A percentile compares a stretch with the other conserved stretches of the same genome.
Conservation (phyloP, 2,113 vertebrate species). For the Pogona vitticeps region DNA sequence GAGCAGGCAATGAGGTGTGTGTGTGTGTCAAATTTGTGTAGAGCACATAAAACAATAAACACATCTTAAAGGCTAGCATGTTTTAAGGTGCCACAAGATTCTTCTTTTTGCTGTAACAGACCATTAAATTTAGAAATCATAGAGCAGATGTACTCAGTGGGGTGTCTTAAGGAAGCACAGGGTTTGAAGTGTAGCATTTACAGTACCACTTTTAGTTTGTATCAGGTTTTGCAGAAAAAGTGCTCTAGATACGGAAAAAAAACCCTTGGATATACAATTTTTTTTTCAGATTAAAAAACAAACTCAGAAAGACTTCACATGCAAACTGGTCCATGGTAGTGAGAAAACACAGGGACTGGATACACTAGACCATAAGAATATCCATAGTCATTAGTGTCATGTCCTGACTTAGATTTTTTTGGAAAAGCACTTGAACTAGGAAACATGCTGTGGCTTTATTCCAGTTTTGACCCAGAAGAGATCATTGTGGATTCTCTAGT, state of each 20-base stretch:
- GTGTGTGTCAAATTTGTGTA: neutral
- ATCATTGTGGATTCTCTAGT: neutral
- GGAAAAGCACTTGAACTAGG: neutral
- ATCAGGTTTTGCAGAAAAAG: neutral
- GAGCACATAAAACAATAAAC: neutral
- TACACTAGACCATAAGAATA: neutral
- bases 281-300: neutral
- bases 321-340: neutral
- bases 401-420: neutral
- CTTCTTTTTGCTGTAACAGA: no score
- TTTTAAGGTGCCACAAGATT: no score
- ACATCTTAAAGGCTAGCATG: no score
- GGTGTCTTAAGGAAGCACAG: neutral
- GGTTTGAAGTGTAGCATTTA: neutral
- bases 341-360: neutral
- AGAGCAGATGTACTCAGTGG: neutral
- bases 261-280: neutral
- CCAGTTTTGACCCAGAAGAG: no score
- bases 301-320: neutral
- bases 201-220: no score
- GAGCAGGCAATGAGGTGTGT: neutral
- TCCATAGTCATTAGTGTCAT: neutral
- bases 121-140: no score
- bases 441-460: neutral
- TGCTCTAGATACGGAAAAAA: no score